Percentiles rank a stretch among this genome's conserved stretches.
phyloP scores from a whole-genome alignment of 2,888 invertebrate genomes.

The Antheraea yamamai region DNA sequence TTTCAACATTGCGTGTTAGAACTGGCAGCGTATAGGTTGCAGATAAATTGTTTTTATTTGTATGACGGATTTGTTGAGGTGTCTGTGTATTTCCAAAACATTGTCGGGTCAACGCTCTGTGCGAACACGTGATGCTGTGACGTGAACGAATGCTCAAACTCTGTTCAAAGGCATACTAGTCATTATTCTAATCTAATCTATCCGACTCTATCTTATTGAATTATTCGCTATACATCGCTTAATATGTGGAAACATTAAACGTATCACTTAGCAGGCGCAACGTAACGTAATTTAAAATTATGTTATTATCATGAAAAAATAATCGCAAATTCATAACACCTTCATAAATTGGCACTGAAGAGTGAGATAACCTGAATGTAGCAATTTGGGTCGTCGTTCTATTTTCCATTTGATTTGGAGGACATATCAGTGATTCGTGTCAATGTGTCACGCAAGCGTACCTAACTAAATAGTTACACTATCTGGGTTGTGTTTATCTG shows the following conservation, averaged over 20 bases:
- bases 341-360: slow-evolving; percentile 49
- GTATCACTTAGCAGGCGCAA: slow-evolving; percentile 25
- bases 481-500: slow-evolving; percentile 41
- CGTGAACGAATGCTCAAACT: slow-evolving; percentile 49
- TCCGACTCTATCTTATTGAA: slow-evolving; percentile 39
- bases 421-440: slow-evolving; percentile 49
- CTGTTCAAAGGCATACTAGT: slow-evolving; percentile 47
- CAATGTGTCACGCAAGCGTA: slow-evolving; percentile 46
- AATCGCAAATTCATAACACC: slow-evolving; percentile 36
- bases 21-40: slow-evolving; percentile 39
- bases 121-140: slow-evolving; percentile 71
- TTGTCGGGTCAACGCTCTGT: slow-evolving; percentile 68
- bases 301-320: slow-evolving; percentile 11
- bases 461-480: slow-evolving; percentile 31
- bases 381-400: slow-evolving; percentile 63
- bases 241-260: slow-evolving; percentile 30
- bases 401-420: slow-evolving; percentile 48
- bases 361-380: slow-evolving; percentile 62
- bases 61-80: slow-evolving; percentile 51
- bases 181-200: slow-evolving; percentile 61
- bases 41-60: slow-evolving; percentile 55
- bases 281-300: slow-evolving; percentile 36
- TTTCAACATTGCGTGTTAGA: slow-evolving; percentile 34
- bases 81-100: slow-evolving; percentile 74
- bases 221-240: slow-evolving; percentile 45